These are phyloP conservation scores for Endomychus coccineus DNA, from an alignment of 2,888 invertebrate species.

Conservation along the genomic window DNA sequence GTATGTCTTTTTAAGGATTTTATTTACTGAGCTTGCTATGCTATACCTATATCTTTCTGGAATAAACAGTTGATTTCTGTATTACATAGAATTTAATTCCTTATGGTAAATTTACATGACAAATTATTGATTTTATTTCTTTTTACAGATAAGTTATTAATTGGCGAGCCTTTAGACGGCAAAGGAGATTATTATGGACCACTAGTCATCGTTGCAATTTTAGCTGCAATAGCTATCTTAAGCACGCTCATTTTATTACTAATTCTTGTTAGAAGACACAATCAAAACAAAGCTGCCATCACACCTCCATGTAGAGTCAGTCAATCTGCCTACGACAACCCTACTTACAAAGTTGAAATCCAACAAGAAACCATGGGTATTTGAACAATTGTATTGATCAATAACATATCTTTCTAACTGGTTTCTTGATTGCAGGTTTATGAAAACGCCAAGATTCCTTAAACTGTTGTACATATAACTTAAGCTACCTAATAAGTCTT, in stretches of 20 bases:
- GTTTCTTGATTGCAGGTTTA: slow-evolving; percentile 20
- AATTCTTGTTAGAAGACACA: slow-evolving; percentile 67
- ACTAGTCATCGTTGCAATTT: slow-evolving; percentile 78
- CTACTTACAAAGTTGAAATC: slow-evolving; percentile 88
- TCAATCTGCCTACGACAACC: slow-evolving; percentile 88
- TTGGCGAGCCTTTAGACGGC: slow-evolving; percentile 48
- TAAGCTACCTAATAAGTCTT: slow-evolving; percentile 17
- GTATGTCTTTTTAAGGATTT: too few species aligned
- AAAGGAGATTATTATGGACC: slow-evolving; percentile 81
- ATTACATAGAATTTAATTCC: too few species aligned
- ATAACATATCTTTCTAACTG: neutral
- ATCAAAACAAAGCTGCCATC: slow-evolving; percentile 67
- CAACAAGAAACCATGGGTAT: slow-evolving; percentile 92
- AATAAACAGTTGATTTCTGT: too few species aligned
- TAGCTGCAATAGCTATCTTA: slow-evolving; percentile 78
- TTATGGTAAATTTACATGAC: too few species aligned
- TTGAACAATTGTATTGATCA: too few species aligned
- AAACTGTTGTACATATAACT: slow-evolving; percentile 28
- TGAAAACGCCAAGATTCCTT: slow-evolving; percentile 18
- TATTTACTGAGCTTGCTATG: too few species aligned
- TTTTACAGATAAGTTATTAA: slow-evolving; percentile 40
- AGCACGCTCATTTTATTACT: slow-evolving; percentile 72
- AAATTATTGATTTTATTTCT: too few species aligned
- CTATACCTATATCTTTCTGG: too few species aligned
- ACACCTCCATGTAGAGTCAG: slow-evolving; percentile 67